A percentile compares a stretch with the other conserved stretches of the same genome.
These are phyloP conservation scores for Mastacembelus armatus DNA, from an alignment of 2,797 vertebrate species.

Conservation along the genomic window DNA sequence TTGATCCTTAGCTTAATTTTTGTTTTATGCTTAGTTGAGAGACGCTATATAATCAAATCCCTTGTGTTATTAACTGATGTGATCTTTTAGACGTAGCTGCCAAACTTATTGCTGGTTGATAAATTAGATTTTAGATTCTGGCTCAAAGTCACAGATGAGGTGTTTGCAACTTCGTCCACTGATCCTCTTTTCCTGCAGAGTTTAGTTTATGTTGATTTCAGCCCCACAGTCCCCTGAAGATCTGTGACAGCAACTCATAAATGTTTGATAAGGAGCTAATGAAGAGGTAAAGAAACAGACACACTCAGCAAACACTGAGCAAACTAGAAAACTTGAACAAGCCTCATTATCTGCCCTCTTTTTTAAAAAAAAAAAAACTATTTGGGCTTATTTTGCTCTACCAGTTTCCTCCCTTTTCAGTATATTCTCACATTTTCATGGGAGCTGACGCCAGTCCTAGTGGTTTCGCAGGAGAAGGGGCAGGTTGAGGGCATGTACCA, in stretches of 20 bases:
- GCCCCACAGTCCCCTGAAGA: conserved; percentile 67
- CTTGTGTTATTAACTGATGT: not conserved
- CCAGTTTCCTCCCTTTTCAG: conserved; percentile 9
- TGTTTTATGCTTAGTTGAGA: not conserved
- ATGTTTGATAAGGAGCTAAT: conserved; percentile 80
- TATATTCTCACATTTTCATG: not conserved
- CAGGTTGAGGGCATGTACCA: conserved; percentile 2
- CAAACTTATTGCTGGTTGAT: conserved; percentile 3
- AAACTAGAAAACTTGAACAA: conserved; percentile 51
- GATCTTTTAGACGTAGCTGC: not conserved
- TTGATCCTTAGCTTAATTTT: not conserved
- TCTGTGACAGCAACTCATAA: conserved; percentile 74
- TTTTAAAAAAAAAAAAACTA: conserved; percentile 8
- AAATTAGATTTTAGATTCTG: no score
- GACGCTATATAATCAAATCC: not conserved
- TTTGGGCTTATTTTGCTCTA: conserved; percentile 41
- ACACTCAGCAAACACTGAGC: conserved; percentile 60
- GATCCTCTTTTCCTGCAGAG: conserved; percentile 45
- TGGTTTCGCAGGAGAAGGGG: not conserved
- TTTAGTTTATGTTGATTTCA: conserved; percentile 79
- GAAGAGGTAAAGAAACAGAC: conserved; percentile 73
- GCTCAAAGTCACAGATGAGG: conserved; percentile 39
- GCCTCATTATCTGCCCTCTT: conserved; percentile 61
- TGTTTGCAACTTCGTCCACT: conserved; percentile 38
- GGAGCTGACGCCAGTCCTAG: not conserved